Percentiles rank a stretch among this genome's conserved stretches.
Evolutionary conservation across 2,113 vertebrate species (phyloP).

Genomic region (Calcarius ornatus): DNA sequence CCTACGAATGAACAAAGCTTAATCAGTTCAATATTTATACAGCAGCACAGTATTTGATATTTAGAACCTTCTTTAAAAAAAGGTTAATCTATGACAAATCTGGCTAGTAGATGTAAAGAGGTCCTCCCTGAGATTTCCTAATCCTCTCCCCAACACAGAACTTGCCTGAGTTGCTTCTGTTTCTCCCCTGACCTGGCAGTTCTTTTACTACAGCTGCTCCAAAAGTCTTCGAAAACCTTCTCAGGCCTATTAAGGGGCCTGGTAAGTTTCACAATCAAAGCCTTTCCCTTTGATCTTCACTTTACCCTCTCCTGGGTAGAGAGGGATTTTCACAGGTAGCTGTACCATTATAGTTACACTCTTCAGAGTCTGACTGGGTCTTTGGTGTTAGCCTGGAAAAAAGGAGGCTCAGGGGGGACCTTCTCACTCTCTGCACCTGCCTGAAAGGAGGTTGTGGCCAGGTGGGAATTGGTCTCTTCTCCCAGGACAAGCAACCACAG

Average conservation of each 20-base stretch:
- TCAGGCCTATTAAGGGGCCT: not conserved
- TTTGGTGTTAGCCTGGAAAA: not conserved
- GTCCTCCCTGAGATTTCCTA: not conserved
- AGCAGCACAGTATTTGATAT: not conserved
- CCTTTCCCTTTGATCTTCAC: not conserved
- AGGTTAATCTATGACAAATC: not conserved
- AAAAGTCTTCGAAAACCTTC: not conserved
- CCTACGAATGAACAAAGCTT: not conserved
- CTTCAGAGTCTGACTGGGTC: not conserved
- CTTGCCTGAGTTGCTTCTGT: not conserved
- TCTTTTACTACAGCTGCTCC: not conserved
- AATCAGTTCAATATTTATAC: not conserved
- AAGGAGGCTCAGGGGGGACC: not conserved
- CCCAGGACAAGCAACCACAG: not conserved
- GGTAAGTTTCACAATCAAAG: not conserved
- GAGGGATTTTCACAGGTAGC: not conserved
- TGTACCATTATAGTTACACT: not conserved
- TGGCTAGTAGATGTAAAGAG: not conserved
- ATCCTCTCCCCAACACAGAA: not conserved
- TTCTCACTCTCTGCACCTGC: not conserved
- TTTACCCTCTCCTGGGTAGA: not conserved
- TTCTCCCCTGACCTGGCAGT: not conserved
- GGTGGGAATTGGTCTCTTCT: not conserved
- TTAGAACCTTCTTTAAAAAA: not conserved
- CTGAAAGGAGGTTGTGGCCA: not conserved